Evolutionary conservation across 2,797 vertebrate species (phyloP), one percentile per base, ranked within the genome.

Genomic region (Karalla daura): DNA sequence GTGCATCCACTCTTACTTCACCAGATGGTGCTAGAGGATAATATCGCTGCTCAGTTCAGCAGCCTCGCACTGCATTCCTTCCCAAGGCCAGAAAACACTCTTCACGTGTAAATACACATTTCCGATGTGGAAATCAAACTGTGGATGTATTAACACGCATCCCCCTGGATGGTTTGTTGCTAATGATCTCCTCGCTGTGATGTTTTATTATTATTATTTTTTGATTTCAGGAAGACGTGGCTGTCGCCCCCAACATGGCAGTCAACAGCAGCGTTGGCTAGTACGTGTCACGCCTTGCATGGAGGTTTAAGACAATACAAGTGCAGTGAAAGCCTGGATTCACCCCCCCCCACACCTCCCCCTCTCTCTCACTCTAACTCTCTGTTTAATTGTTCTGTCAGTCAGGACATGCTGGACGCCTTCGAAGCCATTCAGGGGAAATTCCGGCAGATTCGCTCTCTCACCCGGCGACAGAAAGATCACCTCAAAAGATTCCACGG

Each of bases 341-440:
- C n/a, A n/a, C n/a, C n/a, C n/a, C n/a, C n/a, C n/a, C n/a, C n/a
- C n/a, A n/a, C n/a, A n/a, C n/a, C n/a, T n/a, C n/a, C n/a, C n/a
- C n/a, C n/a, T n/a, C n/a, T 27, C 27, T 53, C 27, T 5, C n/a
- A 17, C 18, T 5, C 33, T 64, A 7, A 60, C 51, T 45, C 46
- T 67, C 40, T 47, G 10, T 77, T 68, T 77, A n/a, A 69, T 88
- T 87, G 93, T 70, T 88, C 85, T 93, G 91, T 86, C 88, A 99
- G 98, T 86, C 92, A 94, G 87, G 93, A 89, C 87, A 91, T 97
- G 89, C 91, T 96, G 85, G 93, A 91, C 49, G 89, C 93, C 66
- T 96, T 99, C 88, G 92, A 95, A 85, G 95, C 95, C 64, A 92
- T 99, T 87, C 96, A 96, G 87, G 95, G 95, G 91, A 96, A 96